Conservation (phyloP, 2,888 invertebrate species). For the Incurvaria masculella region DNA sequence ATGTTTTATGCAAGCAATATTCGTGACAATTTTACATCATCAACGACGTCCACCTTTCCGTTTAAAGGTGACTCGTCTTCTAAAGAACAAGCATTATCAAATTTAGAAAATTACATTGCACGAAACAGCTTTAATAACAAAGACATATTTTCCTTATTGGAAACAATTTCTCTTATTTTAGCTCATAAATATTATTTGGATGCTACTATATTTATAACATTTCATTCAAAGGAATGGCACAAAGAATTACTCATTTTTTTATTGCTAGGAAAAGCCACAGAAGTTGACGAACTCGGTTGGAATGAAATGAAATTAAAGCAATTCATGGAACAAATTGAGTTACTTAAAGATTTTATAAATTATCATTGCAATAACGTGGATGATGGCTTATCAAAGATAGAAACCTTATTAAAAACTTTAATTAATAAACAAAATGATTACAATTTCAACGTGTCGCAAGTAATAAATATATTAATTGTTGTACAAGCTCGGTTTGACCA, state of each 20-base stretch:
- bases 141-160: background rate
- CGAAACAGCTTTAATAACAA: background rate
- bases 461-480: background rate
- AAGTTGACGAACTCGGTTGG: background rate
- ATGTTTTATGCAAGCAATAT: background rate
- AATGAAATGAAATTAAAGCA: background rate
- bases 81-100: background rate
- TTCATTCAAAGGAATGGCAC: background rate
- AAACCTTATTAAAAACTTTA: background rate
- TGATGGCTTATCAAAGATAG: background rate
- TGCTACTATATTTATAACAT: background rate
- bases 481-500: background rate
- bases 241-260: background rate
- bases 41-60: too few relatives aligned
- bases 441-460: background rate
- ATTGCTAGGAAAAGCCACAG: background rate
- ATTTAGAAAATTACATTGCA: background rate
- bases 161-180: background rate
- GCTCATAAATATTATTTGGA: background rate
- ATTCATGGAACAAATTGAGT: background rate
- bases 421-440: background rate
- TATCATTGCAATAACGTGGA: too few relatives aligned
- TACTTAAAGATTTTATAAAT: background rate
- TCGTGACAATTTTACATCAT: too few relatives aligned
- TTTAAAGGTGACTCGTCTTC: too few relatives aligned